Base-by-base conservation (phyloP, 2,797 vertebrate genomes). In the Acanthiza pusilla region DNA sequence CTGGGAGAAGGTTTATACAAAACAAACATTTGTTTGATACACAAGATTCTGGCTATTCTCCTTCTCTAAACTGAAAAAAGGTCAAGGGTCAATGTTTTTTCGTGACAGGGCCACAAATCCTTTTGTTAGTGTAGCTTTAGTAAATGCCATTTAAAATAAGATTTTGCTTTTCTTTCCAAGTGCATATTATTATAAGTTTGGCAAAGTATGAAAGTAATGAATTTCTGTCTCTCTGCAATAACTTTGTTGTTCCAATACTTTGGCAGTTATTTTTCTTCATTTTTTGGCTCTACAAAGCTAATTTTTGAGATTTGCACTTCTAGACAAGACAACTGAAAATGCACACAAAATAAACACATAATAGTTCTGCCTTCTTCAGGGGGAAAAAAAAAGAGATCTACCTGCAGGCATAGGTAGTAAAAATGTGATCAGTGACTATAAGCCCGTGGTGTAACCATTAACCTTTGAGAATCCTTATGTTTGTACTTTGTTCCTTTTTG, bases 51-150 rank as follows among this genome's bases (percentile, higher is more conserved):
- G 80, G 89, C 95, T 93, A 91, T 91, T 97, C 85, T 77, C 67
- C 86, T 96, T 95, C 86, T 95, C 88, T 96, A 93, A 94, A 96
- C 87, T 93, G 97, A 97, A 43, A 85, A 96, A 96, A 97, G 98
- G 98, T 98, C 98, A 98, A 98, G 98, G 98, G 98, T 99, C 98
- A 99, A 98, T 89, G 81, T 85, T 85, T 90, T 45, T 66, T 90
- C 7, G 1, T 97, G 97, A 87, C 97, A 97, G 95, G 97, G 96
- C 96, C 96, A 95, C 94, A 96, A 97, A 97, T 97, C 95, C 95
- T 97, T 98, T 98, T 99, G 98, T 98, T 97, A 96, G 89, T 12
- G 21, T 88, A 94, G 91, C 88, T 96, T 97, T 97, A 91, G 86
- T 88, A 92, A 97, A 97, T 95, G 87, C 94, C 85, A 74, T 97